Evolutionary conservation across 2,113 vertebrate species (phyloP).

Genomic region (Scolopax mira): DNA sequence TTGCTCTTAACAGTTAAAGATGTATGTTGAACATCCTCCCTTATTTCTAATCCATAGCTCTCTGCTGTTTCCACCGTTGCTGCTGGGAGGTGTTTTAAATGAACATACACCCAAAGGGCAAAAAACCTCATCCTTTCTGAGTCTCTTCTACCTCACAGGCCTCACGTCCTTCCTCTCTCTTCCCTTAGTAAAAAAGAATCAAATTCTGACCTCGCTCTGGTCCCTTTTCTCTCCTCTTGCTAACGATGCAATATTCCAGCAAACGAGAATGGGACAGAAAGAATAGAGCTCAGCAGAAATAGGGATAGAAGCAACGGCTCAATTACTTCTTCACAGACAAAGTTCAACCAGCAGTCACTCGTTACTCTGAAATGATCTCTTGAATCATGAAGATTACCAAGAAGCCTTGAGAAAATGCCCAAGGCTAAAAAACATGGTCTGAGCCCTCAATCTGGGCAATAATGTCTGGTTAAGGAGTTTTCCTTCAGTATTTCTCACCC

Average conservation of each 20-base stretch:
- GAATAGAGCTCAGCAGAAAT: background rate
- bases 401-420: background rate
- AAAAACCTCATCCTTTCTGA: background rate
- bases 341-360: background rate
- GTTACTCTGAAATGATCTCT: background rate
- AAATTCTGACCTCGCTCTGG: background rate
- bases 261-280: background rate
- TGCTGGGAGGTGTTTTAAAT: background rate
- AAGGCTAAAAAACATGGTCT: background rate
- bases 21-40: background rate
- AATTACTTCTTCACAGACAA: background rate
- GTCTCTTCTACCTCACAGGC: background rate
- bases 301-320: background rate
- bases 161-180: background rate
- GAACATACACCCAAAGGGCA: accelerated
- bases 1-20: accelerated
- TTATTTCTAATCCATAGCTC: accelerated
- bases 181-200: background rate
- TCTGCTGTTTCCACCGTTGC: background rate
- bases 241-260: background rate
- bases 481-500: background rate
- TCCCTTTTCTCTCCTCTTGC: background rate
- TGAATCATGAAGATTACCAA: background rate
- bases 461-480: background rate
- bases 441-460: background rate